Conservation (phyloP, 2,113 vertebrate species). For the Paradisaea rubra region DNA sequence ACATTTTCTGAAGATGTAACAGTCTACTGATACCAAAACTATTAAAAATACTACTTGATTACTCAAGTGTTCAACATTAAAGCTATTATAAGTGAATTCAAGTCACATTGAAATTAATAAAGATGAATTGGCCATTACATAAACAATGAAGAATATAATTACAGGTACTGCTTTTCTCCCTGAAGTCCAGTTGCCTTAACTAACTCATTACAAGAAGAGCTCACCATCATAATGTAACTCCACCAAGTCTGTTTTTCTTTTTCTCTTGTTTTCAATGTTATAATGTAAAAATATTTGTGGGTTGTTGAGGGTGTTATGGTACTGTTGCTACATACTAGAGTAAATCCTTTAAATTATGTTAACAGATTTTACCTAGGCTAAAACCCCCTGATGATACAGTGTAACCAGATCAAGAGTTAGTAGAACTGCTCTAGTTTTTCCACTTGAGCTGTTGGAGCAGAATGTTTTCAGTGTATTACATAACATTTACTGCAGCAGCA, state of each 20-base stretch:
- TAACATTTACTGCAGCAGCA: neutral
- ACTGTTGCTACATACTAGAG: neutral
- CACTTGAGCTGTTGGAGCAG: neutral
- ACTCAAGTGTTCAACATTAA: neutral
- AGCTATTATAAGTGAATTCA: neutral
- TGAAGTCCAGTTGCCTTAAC: slow-evolving; percentile 32
- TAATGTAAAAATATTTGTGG: neutral
- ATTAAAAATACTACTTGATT: neutral
- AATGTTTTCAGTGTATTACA: neutral
- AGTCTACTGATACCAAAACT: neutral
- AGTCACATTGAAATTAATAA: neutral
- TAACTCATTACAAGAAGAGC: slow-evolving; percentile 52
- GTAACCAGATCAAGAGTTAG: neutral
- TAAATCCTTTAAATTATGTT: neutral
- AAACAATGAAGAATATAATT: neutral
- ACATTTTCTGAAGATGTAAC: neutral
- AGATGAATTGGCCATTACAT: neutral
- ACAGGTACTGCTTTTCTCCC: slow-evolving; percentile 53
- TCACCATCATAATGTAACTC: slow-evolving; percentile 63
- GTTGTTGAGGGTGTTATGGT: neutral
- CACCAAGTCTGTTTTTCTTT: slow-evolving; percentile 59
- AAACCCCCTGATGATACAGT: neutral
- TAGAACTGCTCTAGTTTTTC: slow-evolving; percentile 7
- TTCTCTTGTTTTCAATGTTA: neutral
- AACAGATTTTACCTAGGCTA: neutral